Percentiles rank a stretch among this genome's conserved stretches.
Conservation (phyloP, 2,797 vertebrate species). For the Platalea minor region DNA sequence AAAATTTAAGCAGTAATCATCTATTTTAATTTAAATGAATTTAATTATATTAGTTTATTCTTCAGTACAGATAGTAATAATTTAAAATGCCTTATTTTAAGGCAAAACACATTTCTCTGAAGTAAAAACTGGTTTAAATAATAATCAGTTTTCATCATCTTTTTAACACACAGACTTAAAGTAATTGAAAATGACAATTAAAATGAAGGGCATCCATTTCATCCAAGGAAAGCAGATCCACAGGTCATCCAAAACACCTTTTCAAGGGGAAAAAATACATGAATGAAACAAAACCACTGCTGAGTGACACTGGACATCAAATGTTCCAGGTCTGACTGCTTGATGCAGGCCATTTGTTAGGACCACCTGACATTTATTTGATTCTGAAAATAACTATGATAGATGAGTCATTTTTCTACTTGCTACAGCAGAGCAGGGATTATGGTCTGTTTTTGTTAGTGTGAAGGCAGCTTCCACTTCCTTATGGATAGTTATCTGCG, state of each 20-base stretch:
- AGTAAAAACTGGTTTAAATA: not conserved
- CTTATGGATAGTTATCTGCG: not conserved
- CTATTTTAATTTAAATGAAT: not conserved
- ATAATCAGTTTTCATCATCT: not conserved
- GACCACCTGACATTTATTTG: not conserved
- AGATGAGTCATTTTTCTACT: not conserved
- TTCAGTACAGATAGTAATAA: not conserved
- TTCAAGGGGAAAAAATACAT: not conserved
- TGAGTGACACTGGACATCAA: not conserved
- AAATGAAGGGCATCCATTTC: not conserved
- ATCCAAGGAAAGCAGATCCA: not conserved
- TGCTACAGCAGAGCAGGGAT: fast-evolving
- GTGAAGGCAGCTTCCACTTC: not conserved
- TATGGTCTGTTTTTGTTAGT: not conserved
- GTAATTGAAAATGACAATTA: not conserved
- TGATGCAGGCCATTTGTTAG: not conserved
- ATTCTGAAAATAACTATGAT: not conserved
- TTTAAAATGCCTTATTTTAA: not conserved
- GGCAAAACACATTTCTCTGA: not conserved
- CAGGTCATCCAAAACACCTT: not conserved
- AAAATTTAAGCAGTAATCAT: not conserved
- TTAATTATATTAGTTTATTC: not conserved
- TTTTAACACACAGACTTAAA: not conserved
- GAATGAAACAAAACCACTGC: not conserved
- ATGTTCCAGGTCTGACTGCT: not conserved